Evolutionary conservation across 2,797 vertebrate species (phyloP), one percentile per base, ranked within the genome.

Genomic region (Artibeus jamaicensis): DNA sequence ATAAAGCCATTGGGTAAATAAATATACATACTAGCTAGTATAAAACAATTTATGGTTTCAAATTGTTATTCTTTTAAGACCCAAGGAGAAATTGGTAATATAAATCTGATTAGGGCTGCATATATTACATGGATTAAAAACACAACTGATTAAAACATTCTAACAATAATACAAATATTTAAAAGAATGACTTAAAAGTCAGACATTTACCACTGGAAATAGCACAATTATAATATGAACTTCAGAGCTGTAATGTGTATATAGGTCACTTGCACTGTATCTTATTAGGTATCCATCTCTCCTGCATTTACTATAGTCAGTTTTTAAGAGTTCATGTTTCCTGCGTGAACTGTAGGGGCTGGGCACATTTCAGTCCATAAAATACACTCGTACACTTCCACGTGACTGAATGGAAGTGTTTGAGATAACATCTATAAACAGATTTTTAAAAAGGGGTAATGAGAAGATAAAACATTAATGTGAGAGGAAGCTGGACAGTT

Each of bases 1-100:
- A 95, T 97, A 96, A 97, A 97, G 94, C 97, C 92, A 97, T 39
- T 15, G 78, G 95, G 95, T 97, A 97, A 97, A 97, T 97, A 98
- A 97, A 97, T 98, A 97, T 90, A 96, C 93, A 89, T 85, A 55
- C 84, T 96, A 96, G 3, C 0, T 95, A 3, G 93, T 95, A 95
- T 79, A 92, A 95, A 90, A 82, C 95, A 84, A 92, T n/a, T 96
- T 97, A 93, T 94, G 81, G 48, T 97, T 78, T 92, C 10, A 91
- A 85, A 96, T 93, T 96, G 89, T 95, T 94, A 97, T 90, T 93
- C 82, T 97, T 81, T 94, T 94, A 93, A 6, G 85, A 83, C 44
- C 24, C 8, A 70, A 14, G 91, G 95, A 95, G 86, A 95, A 96
- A 97, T 96, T 21, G 85, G 70, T 96, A 89, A 95, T 96, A 19